These are phyloP conservation scores for Stomorhina lunata DNA, from an alignment of 2,888 invertebrate genomes.

Conservation along the genomic window DNA sequence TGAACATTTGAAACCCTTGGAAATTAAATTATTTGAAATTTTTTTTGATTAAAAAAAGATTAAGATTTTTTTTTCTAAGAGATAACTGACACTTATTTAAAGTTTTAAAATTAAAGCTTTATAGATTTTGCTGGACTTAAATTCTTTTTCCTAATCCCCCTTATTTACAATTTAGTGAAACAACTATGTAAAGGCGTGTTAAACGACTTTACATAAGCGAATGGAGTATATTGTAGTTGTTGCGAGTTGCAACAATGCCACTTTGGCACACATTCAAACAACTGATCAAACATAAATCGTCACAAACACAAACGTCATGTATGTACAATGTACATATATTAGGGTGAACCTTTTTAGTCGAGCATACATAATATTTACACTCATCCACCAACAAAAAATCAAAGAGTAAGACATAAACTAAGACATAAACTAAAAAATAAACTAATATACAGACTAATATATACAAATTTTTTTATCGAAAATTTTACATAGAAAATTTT, in stretches of 20 bases:
- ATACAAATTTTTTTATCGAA: too few species aligned
- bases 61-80: too few species aligned
- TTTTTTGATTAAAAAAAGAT: too few species aligned
- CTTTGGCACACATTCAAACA: constrained; percentile 40
- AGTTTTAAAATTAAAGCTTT: too few species aligned
- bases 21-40: too few species aligned
- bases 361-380: too few species aligned
- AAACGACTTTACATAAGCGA: not conserved
- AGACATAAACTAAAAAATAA: too few species aligned
- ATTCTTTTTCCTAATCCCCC: not conserved
- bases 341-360: too few species aligned
- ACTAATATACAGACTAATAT: too few species aligned
- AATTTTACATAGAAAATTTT: too few species aligned
- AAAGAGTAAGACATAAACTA: constrained; percentile 1
- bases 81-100: too few species aligned
- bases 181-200: not conserved
- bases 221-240: not conserved
- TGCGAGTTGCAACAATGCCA: not conserved
- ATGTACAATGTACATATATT: not conserved
- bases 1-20: too few species aligned
- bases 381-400: not conserved
- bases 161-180: not conserved
- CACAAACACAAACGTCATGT: not conserved
- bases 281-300: constrained; percentile 37
- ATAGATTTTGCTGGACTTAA: not conserved